Evolutionary conservation across 2,888 invertebrate species (phyloP), one percentile per base, ranked within the genome.

Genomic region (Anorthoa munda): DNA sequence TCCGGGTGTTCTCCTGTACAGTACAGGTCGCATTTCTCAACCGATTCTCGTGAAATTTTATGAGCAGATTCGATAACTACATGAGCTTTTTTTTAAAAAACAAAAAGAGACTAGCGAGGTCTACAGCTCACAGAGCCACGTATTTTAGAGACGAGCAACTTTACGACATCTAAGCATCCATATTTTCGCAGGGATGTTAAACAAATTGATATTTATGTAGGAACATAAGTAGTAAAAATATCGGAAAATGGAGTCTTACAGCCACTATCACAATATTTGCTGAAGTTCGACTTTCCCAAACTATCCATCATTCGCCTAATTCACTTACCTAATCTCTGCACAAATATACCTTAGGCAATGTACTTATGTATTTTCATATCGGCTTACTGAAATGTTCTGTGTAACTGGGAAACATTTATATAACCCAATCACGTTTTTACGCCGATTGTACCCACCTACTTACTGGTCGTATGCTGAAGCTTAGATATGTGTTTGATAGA

Each of bases 261-360:
- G 21, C 45, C 31, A 46, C 68, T 75, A 70, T 78, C 68, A 76
- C 46, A 76, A 81, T 77, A 79, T 85, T 86, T 74, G 78, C 66
- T 65, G 45, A 72, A 79, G 66, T 76, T 78, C 68, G 65, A 75
- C 67, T 74, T 77, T 76, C 78, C 58, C 46, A 55, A 75, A 66
- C 84, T 51, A 86, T 86, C 85, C 75, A 85, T 86, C 85, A 86
- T 81, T 77, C 75, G 61, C 50, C 59, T 78, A 77, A 86, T 83
- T 86, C 77, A 75, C 77, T 72, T 83, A 81, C 71, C 75, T 70
- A 77, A 78, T 84, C 81, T 67, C 12, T 75, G 81, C 50, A 67
- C 71, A 81, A 75, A 84, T 67, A 84, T 75, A 84, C 71, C 55
- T 58, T 26, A 69, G 80, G 66, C 56, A 65, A 51, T 56, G 64